Evolutionary conservation across 2,888 invertebrate genomes (phyloP).

Genomic region (Seira sanloemensis): DNA sequence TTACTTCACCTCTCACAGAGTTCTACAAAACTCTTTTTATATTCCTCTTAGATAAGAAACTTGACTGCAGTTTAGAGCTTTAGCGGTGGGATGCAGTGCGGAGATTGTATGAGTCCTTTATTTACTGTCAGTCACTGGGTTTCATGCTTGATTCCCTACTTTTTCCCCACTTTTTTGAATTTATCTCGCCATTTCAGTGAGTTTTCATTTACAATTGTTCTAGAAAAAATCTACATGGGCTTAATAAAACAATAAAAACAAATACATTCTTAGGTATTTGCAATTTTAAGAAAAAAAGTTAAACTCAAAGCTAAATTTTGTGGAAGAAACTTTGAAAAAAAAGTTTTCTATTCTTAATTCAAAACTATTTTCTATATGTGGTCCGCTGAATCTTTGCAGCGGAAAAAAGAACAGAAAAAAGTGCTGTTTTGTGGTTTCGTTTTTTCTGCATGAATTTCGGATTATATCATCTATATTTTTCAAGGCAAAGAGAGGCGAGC

Average conservation of each 20-base stretch:
- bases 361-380: background rate
- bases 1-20: conserved; percentile 40
- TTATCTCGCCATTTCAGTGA: conserved; percentile 9
- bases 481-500: conserved; percentile 20
- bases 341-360: too few relatives aligned
- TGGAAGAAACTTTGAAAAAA: background rate
- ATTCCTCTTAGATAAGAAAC: too few relatives aligned
- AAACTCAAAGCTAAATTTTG: background rate
- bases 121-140: conserved; percentile 60
- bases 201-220: background rate
- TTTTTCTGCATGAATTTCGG: background rate
- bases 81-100: background rate
- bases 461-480: conserved; percentile 12
- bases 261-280: conserved; percentile 22
- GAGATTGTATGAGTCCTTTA: conserved; percentile 5
- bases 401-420: background rate
- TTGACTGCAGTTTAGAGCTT: conserved; percentile 12
- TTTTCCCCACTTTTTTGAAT: conserved; percentile 22
- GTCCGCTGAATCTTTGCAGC: too few relatives aligned
- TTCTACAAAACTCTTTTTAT: background rate
- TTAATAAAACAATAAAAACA: conserved; percentile 21
- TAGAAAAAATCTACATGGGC: background rate
- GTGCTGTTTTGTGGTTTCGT: background rate
- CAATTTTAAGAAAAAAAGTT: background rate
- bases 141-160: conserved; percentile 55